phyloP scores from a whole-genome alignment of 2,797 vertebrate species.

The Hapalemur alaotrensis region DNA sequence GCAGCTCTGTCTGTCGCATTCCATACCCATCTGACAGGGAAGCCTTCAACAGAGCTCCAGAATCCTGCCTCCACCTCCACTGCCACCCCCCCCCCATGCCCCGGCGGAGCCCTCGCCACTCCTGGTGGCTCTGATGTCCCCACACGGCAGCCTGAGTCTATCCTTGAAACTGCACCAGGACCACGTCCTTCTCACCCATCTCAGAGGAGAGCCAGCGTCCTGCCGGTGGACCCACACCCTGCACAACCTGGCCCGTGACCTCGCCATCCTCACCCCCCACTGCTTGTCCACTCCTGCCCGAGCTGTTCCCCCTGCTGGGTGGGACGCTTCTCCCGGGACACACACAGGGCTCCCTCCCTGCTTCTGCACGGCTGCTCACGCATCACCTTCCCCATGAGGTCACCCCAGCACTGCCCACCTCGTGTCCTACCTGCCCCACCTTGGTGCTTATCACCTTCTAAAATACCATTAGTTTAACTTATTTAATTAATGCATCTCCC shows the following conservation, averaged over 20 bases:
- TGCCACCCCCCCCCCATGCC: rapidly evolving
- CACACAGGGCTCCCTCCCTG: neutral
- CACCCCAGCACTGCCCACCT: rapidly evolving
- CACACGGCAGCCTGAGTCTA: no score
- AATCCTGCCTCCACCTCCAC: neutral
- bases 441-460: no score
- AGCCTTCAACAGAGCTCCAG: neutral
- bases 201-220: neutral
- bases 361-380: neutral
- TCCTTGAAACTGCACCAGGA: neutral
- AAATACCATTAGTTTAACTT: neutral
- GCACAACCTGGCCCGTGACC: neutral
- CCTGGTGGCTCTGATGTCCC: neutral
- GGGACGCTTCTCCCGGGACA: neutral
- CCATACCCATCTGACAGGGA: neutral
- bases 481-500: neutral
- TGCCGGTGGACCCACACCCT: no score
- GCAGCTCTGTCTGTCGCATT: neutral
- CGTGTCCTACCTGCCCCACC: neutral
- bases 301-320: neutral
- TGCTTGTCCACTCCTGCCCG: neutral
- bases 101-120: rapidly evolving
- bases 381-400: neutral
- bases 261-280: rapidly evolving
- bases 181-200: neutral